Base-by-base conservation (phyloP, 2,888 invertebrate genomes). In the Brachynemurus nebulosus region DNA sequence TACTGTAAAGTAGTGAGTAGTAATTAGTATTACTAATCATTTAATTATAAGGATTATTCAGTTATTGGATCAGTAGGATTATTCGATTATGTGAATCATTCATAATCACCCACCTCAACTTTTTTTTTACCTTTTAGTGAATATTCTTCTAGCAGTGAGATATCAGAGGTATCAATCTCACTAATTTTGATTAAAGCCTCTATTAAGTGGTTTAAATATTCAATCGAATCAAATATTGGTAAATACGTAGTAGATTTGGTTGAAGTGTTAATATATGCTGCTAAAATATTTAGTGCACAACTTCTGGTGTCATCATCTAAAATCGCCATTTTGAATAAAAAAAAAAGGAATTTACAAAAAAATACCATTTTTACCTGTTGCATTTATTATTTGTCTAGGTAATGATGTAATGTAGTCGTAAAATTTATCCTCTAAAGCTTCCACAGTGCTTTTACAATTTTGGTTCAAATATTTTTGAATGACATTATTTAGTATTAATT, bases 231-330 rank as follows among this genome's bases (percentile, higher is more conserved):
- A 35, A 86, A 64, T 19, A 80, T 63, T 6, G 64, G 57, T 19
- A 72, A 69, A 14, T 84, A 63, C 48, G 71, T 69, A 53, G 71
- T 67, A 36, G 62, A 60, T 12, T 67, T 60, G 6, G 70, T 70
- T 41, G 86, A 61, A 42, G 78, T 61, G 42, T 65, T 61, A 9
- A 85, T 55, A 59, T 84, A 82, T 3, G 84, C 85, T 49, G 74
- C 70, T 1, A 86, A 52, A 40, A 80, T 70, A 54, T 76, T 72
- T 38, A 86, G 59, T 4, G 72, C 70, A 0, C 72, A 64, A 18
- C 76, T 57, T 51, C 76, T 70, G 2, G 55, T 57, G 19, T 74
- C 70, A 53, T 81, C 82, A 59, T 4, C 55, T 56, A 36, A 23
- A 42, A 34, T 21, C 49, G 45, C 21, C 36, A 30, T 25, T 16